Base-by-base conservation (phyloP, 2,113 vertebrate species). In the Macroglossus sobrinus region DNA sequence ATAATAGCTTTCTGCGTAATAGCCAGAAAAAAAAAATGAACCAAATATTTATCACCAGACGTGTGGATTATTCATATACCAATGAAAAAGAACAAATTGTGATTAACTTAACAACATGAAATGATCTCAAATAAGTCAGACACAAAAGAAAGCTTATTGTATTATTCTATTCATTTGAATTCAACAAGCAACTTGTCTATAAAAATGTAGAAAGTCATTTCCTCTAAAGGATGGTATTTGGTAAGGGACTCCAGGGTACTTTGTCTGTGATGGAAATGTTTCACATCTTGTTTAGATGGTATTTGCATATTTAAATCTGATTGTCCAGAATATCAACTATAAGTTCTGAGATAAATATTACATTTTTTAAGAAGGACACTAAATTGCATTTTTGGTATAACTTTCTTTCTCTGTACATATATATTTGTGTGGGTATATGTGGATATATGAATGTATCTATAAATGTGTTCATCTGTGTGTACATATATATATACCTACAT, bases 61-160 rank as follows among this genome's bases (percentile, higher is more conserved):
- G 47, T 82, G n/a, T 71, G 22, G 33, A 43, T 76, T 64, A 76
- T 89, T 79, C 72, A 40, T 64, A 14, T 40, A 45, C n/a, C 75
- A 69, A 61, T 26, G 40, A 92, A 91, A 61, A 91, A 66, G 11
- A 91, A 43, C 33, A 92, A 66, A 71, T 33, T 24, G 21, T 63
- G 61, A 64, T 53, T 47, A 88, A 55, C 53, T 55, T 76, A 68
- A 43, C 18, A 87, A 28, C 26, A 18, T 78, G 28, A 71, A 82
- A 84, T 64, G 75, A 75, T 68, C 63, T 85, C 35, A 92, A 35
- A 69, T 43, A 75, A 45, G 18, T n/a, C 26, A 82, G n/a, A 30
- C 22, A 35, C 26, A 40, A 30, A 92, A 50, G 22, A 61, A 76
- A 61, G 50, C 33, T 30, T 61, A 82, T 45, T 61, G 28, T 9